Evolutionary conservation across 2,888 invertebrate genomes (phyloP).

Genomic region (Sphecodes monilicornis): DNA sequence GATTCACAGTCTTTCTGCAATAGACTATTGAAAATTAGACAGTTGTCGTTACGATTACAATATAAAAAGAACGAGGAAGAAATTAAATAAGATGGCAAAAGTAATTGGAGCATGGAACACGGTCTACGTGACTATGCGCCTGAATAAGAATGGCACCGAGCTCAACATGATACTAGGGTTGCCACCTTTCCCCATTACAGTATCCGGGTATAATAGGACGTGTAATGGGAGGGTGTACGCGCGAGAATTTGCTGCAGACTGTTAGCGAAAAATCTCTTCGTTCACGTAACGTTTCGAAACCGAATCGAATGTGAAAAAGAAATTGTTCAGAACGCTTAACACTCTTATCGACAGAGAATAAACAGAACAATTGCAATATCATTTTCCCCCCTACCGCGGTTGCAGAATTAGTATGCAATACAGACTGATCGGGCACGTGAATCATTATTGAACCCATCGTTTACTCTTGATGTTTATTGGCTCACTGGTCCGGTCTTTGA

Average conservation of each 20-base stretch:
- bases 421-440: not conserved
- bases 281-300: not conserved
- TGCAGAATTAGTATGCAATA: not conserved
- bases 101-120: constrained; percentile 6
- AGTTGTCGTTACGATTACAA: no score
- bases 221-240: not conserved
- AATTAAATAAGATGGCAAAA: not conserved
- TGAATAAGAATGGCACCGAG: constrained; percentile 37
- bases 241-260: not conserved
- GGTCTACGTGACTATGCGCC: constrained; percentile 43
- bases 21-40: no score
- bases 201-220: constrained; percentile 5
- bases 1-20: not conserved
- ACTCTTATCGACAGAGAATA: not conserved
- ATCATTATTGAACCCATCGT: not conserved
- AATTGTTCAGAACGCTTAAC: not conserved
- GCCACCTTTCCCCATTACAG: constrained; percentile 22
- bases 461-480: constrained; percentile 36
- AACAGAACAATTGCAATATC: not conserved
- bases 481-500: constrained; percentile 21
- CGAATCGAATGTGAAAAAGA: not conserved
- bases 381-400: not conserved
- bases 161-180: constrained; percentile 13
- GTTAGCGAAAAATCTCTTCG: not conserved
- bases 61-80: not conserved